Conservation (phyloP, 2,888 invertebrate genomes). For the Priapulus caudatus region DNA sequence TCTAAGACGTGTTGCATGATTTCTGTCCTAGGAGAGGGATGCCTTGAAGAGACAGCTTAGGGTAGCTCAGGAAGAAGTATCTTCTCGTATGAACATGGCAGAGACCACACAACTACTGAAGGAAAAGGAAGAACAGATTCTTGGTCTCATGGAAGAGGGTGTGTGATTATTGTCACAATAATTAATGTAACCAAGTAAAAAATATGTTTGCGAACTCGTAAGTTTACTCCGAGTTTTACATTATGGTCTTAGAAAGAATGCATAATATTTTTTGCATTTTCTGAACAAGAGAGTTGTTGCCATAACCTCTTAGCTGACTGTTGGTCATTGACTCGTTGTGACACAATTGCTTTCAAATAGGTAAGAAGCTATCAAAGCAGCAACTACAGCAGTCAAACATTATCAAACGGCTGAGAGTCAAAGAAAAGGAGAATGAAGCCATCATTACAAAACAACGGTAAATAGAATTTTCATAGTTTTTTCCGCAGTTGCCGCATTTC, state of each 20-base stretch:
- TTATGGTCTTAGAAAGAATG: no score
- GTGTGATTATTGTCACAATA: background rate
- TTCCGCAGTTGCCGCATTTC: no score
- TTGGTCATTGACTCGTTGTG: no score
- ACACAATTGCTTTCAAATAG: no score
- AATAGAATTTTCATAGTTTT: no score
- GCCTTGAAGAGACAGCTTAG: conserved; percentile 54
- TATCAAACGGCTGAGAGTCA: conserved; percentile 80
- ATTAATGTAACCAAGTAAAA: no score
- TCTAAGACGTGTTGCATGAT: no score
- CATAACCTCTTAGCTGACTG: no score
- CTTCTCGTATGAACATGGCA: conserved; percentile 30
- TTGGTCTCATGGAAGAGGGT: conserved; percentile 75
- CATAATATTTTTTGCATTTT: no score
- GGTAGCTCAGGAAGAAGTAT: conserved; percentile 53
- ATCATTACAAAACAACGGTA: conserved; percentile 60
- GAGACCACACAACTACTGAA: conserved; percentile 55
- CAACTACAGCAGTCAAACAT: conserved; percentile 84
- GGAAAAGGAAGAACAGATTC: conserved; percentile 76
- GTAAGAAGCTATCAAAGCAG: conserved; percentile 83
- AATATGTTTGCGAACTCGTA: no score
- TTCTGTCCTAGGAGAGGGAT: conserved; percentile 56
- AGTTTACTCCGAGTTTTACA: no score
- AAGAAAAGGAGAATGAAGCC: conserved; percentile 73
- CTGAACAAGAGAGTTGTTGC: no score